Base-by-base conservation (phyloP, 2,113 vertebrate genomes). In the Cololabis saira region DNA sequence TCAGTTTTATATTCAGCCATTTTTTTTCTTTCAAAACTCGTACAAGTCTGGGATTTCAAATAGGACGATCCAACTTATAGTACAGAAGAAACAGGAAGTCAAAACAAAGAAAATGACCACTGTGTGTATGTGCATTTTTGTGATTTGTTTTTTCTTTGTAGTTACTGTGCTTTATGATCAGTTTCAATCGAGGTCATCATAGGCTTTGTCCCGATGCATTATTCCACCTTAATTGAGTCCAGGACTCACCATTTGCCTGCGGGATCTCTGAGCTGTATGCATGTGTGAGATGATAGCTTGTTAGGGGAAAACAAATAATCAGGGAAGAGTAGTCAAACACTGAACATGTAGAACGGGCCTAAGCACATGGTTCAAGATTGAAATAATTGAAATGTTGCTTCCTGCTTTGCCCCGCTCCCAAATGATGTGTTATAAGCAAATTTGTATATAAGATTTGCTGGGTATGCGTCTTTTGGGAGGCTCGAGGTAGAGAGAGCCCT, bases 161-260 rank as follows among this genome's bases (percentile, higher is more conserved):
- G 44, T 55, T 67, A 74, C 65, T 65, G 76, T 63, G 55, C 74
- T 86, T 89, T 84, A 72, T 84, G 88, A 88, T 90, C 75, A 87
- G 17, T 86, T 88, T 83, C 87, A 83, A 67, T 82, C 67, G 63
- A 82, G 88, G 84, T 86, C 76, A 88, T 80, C 78, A 68, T 57
- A 24, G 52, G 71, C 68, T 71, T 81, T 88, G 77, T 82, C 73
- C 71, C 78, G 76, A 80, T 89, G 87, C 86, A 89, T 90, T 87
- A 90, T 87, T 88, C 83, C 71, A 83, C 78, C 83, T 84, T 87
- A 85, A 89, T 80, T 87, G 82, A 89, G 90, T 86, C 65, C 61
- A 17, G 68, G 83, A 67, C 55, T 74, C 74, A 57, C 72, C 79
- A 67, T 87, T 81, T 87, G 87, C 84, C 87, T 83, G 80, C 72